Conservation (phyloP, 2,113 vertebrate species). For the Phrynosoma platyrhinos region DNA sequence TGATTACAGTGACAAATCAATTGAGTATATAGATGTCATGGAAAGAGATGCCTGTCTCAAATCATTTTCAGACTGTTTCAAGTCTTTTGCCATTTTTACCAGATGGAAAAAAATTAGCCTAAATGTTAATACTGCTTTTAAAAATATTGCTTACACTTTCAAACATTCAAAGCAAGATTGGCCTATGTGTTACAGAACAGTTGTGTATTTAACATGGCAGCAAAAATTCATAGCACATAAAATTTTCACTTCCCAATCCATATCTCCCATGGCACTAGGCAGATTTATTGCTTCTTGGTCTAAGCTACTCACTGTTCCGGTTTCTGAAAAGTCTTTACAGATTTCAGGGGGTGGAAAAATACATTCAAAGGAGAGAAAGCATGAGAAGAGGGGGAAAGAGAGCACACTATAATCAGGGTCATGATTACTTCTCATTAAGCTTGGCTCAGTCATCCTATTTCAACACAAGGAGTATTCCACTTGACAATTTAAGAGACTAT, state of each 20-base stretch:
- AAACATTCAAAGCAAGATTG: background rate
- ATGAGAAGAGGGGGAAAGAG: background rate
- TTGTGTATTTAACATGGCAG: background rate
- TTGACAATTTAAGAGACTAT: background rate
- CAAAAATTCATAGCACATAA: background rate
- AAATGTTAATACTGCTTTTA: background rate
- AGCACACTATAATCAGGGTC: fast-evolving
- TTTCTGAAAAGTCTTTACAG: conserved; percentile 12
- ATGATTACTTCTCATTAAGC: background rate
- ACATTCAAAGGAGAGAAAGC: too few relatives aligned
- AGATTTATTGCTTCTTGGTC: background rate
- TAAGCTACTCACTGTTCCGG: conserved; percentile 5
- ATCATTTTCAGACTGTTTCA: background rate
- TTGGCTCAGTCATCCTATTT: conserved; percentile 5
- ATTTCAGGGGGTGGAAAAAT: background rate
- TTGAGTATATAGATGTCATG: background rate
- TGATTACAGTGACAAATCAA: background rate
- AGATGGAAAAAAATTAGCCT: background rate
- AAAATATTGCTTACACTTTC: background rate
- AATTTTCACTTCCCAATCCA: background rate
- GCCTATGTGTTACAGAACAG: background rate
- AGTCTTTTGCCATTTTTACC: background rate
- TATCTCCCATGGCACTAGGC: background rate
- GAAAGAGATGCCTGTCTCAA: background rate
- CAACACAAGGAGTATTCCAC: background rate